phyloP scores from a whole-genome alignment of 2,113 vertebrate species.

The pig (Sus scrofa) region DNA sequence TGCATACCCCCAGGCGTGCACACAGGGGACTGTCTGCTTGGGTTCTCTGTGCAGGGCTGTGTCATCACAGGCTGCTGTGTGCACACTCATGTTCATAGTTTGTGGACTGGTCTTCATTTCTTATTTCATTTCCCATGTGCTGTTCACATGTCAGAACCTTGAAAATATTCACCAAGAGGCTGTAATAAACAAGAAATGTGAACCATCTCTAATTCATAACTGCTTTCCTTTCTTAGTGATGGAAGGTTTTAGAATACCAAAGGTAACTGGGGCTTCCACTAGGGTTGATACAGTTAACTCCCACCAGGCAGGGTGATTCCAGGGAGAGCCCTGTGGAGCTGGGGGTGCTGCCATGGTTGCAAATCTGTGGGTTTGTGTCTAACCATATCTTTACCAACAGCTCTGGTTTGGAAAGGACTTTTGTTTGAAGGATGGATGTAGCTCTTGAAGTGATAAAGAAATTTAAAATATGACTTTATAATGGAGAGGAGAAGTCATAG shows the following conservation, averaged over 20 bases:
- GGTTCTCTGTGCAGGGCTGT: not conserved
- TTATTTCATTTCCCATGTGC: not conserved
- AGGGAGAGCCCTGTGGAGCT: fast-evolving
- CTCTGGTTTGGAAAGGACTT: not conserved
- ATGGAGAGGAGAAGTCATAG: not conserved
- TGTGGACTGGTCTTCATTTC: not conserved
- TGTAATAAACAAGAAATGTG: not conserved
- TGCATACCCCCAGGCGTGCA: fast-evolving
- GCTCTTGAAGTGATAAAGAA: not conserved
- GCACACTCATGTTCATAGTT: not conserved
- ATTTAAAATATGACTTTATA: not conserved
- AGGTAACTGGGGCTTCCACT: not conserved
- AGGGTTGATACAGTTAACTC: not conserved
- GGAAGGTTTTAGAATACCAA: not conserved
- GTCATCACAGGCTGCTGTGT: not conserved
- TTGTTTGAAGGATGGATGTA: not conserved
- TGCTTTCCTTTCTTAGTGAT: not conserved
- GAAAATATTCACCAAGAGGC: not conserved
- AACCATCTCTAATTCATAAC: not conserved
- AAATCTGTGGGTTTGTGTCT: not conserved
- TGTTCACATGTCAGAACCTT: not conserved
- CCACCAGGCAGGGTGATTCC: not conserved
- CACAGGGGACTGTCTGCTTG: not conserved
- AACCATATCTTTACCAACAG: not conserved
- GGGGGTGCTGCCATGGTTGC: fast-evolving